phyloP scores from a whole-genome alignment of 53 echinoderm and acorn worm species.

The Hippasteria phrygiana region DNA sequence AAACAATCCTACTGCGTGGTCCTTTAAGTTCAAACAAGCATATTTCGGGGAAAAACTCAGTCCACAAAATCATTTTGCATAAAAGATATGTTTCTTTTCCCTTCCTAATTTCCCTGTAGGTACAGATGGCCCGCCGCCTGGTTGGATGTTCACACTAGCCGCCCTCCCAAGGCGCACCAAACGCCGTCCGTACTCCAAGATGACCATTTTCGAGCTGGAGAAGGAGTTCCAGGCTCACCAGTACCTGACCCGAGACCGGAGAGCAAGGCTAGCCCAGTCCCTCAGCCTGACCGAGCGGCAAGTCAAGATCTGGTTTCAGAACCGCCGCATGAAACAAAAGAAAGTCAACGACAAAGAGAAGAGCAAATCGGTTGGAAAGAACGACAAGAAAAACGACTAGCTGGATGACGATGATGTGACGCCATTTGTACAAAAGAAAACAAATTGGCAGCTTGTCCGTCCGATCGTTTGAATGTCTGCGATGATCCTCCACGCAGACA shows the following conservation, averaged over 20 bases:
- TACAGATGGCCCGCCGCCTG: conserved; percentile 20
- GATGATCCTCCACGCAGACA: no score
- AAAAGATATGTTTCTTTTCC: background rate
- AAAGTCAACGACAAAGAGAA: conserved; percentile 73
- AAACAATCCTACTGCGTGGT: no score
- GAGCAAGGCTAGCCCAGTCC: conserved; percentile 59
- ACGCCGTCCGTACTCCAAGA: conserved; percentile 76
- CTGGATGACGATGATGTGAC: background rate
- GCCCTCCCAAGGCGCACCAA: conserved; percentile 73
- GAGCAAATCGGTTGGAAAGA: conserved; percentile 16
- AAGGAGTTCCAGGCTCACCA: conserved; percentile 68
- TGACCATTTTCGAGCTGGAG: conserved; percentile 69
- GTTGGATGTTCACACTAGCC: conserved; percentile 61
- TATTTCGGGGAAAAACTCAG: no score
- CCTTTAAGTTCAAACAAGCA: no score
- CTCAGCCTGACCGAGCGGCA: conserved; percentile 70
- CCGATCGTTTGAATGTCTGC: no score
- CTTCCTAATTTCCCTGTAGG: background rate
- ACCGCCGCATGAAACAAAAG: conserved; percentile 79
- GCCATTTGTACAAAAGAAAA: no score
- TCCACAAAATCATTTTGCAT: no score
- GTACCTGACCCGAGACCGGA: conserved; percentile 69
- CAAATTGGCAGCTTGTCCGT: no score
- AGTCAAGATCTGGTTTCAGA: conserved; percentile 82
- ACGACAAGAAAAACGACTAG: conserved; percentile 28